Evolutionary conservation across 1,140 invertebrate species (phyloP).

Genomic region (Saccostrea cuccullata): DNA sequence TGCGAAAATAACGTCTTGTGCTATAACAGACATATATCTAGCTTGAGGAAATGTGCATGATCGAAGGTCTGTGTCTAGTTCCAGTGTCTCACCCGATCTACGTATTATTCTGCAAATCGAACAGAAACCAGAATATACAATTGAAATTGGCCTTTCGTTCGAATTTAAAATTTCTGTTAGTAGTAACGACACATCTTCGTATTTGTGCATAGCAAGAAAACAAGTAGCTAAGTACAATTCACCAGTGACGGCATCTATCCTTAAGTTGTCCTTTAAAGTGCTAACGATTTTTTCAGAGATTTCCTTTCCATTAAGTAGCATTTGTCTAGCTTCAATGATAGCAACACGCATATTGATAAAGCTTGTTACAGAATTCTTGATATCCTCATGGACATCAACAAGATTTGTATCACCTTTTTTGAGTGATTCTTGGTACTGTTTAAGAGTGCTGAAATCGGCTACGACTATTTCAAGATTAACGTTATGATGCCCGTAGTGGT

Average conservation of each 20-base stretch:
- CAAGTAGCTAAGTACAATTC: constrained; percentile 15
- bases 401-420: neutral
- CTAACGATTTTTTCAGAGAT: neutral
- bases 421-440: neutral
- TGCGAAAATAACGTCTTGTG: no score
- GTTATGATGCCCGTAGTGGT: neutral
- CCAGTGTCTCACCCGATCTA: neutral
- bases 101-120: neutral
- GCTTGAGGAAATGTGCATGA: neutral
- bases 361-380: neutral
- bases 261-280: constrained; percentile 8
- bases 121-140: neutral
- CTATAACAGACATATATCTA: neutral
- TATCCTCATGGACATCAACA: neutral
- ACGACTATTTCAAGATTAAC: neutral
- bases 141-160: neutral
- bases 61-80: neutral
- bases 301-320: neutral
- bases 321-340: neutral
- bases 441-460: constrained; percentile 1
- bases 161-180: neutral
- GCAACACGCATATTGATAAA: neutral
- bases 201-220: neutral
- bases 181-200: neutral
- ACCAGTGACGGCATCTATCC: constrained; percentile 31